Percentiles rank a stretch among this genome's conserved stretches.
phyloP scores from a whole-genome alignment of 2,113 vertebrate genomes.

The Anser brachyrhynchus region DNA sequence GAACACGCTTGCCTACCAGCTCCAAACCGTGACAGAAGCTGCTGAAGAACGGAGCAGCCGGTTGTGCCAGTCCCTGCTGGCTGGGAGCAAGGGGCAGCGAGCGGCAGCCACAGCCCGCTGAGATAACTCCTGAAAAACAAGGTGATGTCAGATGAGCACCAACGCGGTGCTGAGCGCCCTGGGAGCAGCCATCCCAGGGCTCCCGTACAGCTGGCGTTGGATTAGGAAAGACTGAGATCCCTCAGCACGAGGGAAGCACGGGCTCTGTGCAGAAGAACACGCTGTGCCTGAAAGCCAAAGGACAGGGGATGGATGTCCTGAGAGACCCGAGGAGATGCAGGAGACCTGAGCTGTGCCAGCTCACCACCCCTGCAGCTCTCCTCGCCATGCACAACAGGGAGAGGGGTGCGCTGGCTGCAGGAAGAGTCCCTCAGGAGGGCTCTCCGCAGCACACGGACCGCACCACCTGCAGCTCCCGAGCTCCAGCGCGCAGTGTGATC shows the following conservation, averaged over 20 bases:
- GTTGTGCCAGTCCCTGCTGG: background rate
- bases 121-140: conserved; percentile 13
- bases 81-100: background rate
- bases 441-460: background rate
- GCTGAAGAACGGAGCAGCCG: background rate
- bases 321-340: background rate
- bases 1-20: background rate
- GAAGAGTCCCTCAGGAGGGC: background rate
- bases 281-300: background rate
- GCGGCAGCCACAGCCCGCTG: background rate
- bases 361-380: background rate
- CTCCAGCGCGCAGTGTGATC: background rate
- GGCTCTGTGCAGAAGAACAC: background rate
- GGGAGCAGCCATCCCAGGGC: background rate
- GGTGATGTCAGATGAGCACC: background rate
- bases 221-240: background rate
- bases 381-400: background rate
- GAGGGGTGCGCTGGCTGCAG: background rate
- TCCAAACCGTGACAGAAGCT: background rate
- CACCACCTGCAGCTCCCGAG: background rate
- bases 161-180: background rate
- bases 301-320: background rate
- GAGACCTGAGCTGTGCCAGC: background rate
- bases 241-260: background rate
- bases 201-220: background rate